phyloP scores from a whole-genome alignment of 2,113 vertebrate genomes.

The Genyomyrus donnyi region DNA sequence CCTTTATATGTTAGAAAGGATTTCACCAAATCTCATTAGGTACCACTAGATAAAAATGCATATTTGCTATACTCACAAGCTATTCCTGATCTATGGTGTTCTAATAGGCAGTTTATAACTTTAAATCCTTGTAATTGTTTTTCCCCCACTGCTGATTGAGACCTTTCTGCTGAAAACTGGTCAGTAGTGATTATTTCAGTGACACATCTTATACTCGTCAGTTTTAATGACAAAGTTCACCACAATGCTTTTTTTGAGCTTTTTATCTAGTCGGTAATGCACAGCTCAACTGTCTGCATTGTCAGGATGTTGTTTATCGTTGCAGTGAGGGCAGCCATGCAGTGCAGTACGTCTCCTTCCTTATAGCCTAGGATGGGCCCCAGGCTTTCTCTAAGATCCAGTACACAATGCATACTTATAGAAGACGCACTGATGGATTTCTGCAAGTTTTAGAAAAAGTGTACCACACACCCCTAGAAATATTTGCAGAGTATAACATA shows the following conservation, averaged over 20 bases:
- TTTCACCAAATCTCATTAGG: neutral
- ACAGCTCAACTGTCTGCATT: neutral
- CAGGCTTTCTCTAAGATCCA: neutral
- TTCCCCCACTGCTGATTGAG: neutral
- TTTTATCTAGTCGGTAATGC: neutral
- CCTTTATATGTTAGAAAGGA: neutral
- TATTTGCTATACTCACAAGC: neutral
- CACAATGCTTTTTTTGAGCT: neutral
- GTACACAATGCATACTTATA: neutral
- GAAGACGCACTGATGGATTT: neutral
- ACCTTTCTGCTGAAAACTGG: neutral
- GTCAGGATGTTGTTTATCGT: neutral
- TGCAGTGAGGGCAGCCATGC: neutral
- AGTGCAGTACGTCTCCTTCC: neutral
- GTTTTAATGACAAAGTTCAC: constrained; percentile 5
- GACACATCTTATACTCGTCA: neutral
- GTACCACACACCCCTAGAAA: neutral
- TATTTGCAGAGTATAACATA: neutral
- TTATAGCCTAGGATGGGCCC: neutral
- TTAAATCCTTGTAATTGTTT: neutral
- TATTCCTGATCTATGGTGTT: neutral
- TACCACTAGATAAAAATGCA: neutral
- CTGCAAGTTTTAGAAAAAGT: neutral
- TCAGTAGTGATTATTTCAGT: neutral
- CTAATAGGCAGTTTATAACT: neutral